phyloP scores from a whole-genome alignment of 2,113 vertebrate genomes.

The Salvelinus alpinus region DNA sequence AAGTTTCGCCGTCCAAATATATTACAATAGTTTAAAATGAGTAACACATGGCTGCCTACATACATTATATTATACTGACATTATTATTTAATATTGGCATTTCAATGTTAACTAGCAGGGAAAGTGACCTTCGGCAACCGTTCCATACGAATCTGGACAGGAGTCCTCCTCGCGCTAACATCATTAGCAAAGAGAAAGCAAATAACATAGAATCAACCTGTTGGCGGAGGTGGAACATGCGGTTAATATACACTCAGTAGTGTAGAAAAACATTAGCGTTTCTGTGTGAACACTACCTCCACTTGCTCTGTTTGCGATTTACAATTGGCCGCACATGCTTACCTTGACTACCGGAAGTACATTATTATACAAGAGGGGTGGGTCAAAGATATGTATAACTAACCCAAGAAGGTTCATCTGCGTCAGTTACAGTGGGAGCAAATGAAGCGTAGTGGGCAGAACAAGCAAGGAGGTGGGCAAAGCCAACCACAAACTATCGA shows the following conservation, averaged over 20 bases:
- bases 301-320: not conserved
- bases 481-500: no score
- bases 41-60: not conserved
- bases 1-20: not conserved
- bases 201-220: conserved; percentile 4
- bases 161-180: conserved; percentile 56
- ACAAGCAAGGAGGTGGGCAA: no score
- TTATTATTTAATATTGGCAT: not conserved
- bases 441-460: no score
- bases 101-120: conserved; percentile 13
- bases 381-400: no score
- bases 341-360: not conserved
- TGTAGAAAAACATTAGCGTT: not conserved
- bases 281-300: not conserved
- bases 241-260: conserved; percentile 9
- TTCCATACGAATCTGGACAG: conserved; percentile 44
- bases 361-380: not conserved
- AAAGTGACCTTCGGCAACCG: conserved; percentile 65
- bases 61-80: not conserved
- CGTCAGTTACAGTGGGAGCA: no score
- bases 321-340: not conserved
- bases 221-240: conserved; percentile 38
- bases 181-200: conserved; percentile 36
- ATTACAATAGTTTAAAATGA: not conserved
- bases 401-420: no score